A percentile compares a stretch with the other conserved stretches of the same genome.
Conservation (phyloP, 2,113 vertebrate species). For the Argyrosomus japonicus region DNA sequence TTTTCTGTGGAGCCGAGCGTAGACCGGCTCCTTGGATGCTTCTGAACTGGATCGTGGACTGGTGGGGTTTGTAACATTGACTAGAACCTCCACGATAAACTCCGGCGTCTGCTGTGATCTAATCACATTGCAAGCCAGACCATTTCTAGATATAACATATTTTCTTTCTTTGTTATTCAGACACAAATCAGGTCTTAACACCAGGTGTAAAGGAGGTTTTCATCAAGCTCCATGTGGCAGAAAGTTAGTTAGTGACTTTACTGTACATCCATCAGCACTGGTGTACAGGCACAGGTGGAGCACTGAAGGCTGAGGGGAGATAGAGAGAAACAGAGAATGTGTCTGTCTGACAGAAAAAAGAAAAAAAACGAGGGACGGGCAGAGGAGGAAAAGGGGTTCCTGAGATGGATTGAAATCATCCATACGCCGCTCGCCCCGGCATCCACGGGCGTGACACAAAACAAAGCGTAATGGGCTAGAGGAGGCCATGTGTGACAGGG, state of each 20-base stretch:
- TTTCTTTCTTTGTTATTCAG: not conserved
- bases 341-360: conserved; percentile 39
- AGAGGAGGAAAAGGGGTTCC: conserved; percentile 39
- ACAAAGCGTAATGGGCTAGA: conserved; percentile 78
- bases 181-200: not conserved
- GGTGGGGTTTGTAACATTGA: too few relatives aligned
- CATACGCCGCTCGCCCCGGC: conserved; percentile 30
- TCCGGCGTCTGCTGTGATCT: too few relatives aligned
- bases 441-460: conserved; percentile 71
- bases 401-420: conserved; percentile 73
- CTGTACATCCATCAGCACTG: conserved; percentile 32
- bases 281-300: conserved; percentile 28
- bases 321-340: conserved; percentile 62
- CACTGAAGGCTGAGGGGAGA: conserved; percentile 49
- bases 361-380: conserved; percentile 2
- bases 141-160: not conserved
- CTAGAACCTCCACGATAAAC: too few relatives aligned
- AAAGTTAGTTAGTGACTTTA: not conserved
- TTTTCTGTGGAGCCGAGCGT: too few relatives aligned
- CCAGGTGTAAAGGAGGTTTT: not conserved
- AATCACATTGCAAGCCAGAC: not conserved
- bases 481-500: conserved; percentile 79
- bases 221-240: not conserved
- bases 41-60: too few relatives aligned
- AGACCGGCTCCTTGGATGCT: too few relatives aligned